A percentile compares a stretch with the other conserved stretches of the same genome.
Evolutionary conservation across 1,140 invertebrate genomes (phyloP).

Genomic region (Macrocentrus cingulum): DNA sequence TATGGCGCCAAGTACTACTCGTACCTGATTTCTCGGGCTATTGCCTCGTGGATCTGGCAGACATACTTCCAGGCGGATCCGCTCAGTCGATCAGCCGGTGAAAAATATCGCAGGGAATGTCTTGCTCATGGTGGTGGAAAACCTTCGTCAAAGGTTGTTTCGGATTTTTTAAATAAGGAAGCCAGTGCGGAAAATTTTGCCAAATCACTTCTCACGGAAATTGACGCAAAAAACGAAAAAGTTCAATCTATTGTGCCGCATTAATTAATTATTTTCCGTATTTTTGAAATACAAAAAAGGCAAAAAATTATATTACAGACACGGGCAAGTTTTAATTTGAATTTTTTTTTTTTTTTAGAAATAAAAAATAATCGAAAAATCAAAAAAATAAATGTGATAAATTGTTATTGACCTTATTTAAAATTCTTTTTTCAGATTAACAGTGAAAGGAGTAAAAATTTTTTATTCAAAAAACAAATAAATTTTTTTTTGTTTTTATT

Average conservation of each 20-base stretch:
- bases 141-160: constrained; percentile 72
- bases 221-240: constrained; percentile 58
- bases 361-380: too few relatives aligned
- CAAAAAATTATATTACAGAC: too few relatives aligned
- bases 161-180: constrained; percentile 71
- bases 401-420: too few relatives aligned
- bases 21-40: constrained; percentile 90
- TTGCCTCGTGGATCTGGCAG: constrained; percentile 93
- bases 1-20: constrained; percentile 99
- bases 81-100: constrained; percentile 73
- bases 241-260: constrained; percentile 42
- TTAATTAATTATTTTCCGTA: too few relatives aligned
- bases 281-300: too few relatives aligned
- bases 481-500: not conserved
- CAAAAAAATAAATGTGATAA: too few relatives aligned
- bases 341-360: too few relatives aligned
- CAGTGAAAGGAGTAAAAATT: too few relatives aligned
- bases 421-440: too few relatives aligned
- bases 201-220: constrained; percentile 62
- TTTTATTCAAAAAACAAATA: too few relatives aligned
- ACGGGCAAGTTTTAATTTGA: too few relatives aligned
- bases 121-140: constrained; percentile 87
- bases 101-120: constrained; percentile 75
- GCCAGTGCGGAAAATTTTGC: constrained; percentile 65
- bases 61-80: constrained; percentile 83